Evolutionary conservation across 92 coral and sea anemone genomes (phyloP), one percentile per base, ranked within the genome.

Genomic region (Porites divaricata): DNA sequence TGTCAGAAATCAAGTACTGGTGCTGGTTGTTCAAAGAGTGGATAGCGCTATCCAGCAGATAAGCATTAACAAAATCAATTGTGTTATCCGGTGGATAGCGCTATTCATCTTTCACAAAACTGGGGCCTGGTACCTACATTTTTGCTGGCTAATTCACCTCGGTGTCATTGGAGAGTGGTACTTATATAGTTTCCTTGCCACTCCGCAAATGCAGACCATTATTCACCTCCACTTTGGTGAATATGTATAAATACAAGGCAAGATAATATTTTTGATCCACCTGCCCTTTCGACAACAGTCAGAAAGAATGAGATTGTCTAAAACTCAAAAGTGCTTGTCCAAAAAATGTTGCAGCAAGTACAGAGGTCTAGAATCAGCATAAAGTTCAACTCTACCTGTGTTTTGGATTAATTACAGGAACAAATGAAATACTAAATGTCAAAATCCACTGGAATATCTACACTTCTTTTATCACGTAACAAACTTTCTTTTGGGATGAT

Each of bases 21-120:
- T 67, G 9, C 67, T 75, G 79, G 79, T 75, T 75, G 64, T 75
- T 75, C 79, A 50, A 75, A 50, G 79, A 75, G 57, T 75, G 79
- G 45, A 50, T 72, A 17, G 68, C 23, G 68, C 23, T 16, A 63
- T 16, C 24, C 68, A 6, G 23, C 54, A 9, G 54, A 51, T 51
- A 51, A 51, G 54, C 54, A 51, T 51, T 9, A 51, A 51, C 54
- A 51, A 51, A 51, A 51, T 51, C 54, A 51, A 51, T 51, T n/a
- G 1, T 12, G n/a, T n/a, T n/a, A n/a, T n/a, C n/a, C n/a, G n/a
- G n/a, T n/a, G n/a, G n/a, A n/a, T n/a, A n/a, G n/a, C n/a, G n/a
- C n/a, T n/a, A n/a, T n/a, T n/a, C n/a, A n/a, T n/a, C n/a, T n/a
- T n/a, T 16, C 68, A 17, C 20, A 16, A 2, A 63, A 16, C 24